Evolutionary conservation across 2,888 invertebrate species (phyloP), one percentile per base, ranked within the genome.

Genomic region (Cheilosia vernalis): DNA sequence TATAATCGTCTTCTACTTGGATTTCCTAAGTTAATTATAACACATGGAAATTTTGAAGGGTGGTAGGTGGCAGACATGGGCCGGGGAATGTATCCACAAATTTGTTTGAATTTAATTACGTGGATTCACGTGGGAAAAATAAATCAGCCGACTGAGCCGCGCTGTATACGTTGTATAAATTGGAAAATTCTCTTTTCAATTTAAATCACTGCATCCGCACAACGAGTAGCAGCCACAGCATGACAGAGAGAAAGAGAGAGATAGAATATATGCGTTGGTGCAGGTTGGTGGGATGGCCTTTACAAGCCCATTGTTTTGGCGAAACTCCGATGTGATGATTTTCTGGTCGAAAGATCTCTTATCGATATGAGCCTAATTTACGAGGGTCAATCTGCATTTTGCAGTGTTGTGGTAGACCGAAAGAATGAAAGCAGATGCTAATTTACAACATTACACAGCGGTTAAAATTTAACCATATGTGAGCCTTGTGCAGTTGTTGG

Each of bases 281-380:
- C 69, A 51, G 49, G 58, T 37, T 6, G 17, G 30, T 58, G 27
- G 19, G 7, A 4, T 17, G 2, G 0, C 37, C 27, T 33, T 51
- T n/a, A 30, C 69, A 6, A 37, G 56, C 42, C 72, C 69, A 49
- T 79, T 79, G 79, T 80, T 66, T 61, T 40, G 49, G 49, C 17
- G 9, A 19, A 58, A 10, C 27, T 13, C n/a, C 61, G 42, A 83
- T 74, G 84, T 77, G 85, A 81, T 81, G 85, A 85, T 85, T 72
- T 81, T 85, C 79, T 70, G 81, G 80, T 76, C 72, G 37, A 89
- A 89, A 91, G 90, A 91, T 91, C 89, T 87, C 87, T 90, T 89
- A 89, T 91, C 90, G 88, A 89, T 88, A 88, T 88, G 91, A 89
- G 90, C 89, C 90, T 91, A 91, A 91, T 91, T 91, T 91, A 91